phyloP scores from a whole-genome alignment of 2,113 vertebrate genomes.

The Astatoreochromis straeleni region DNA sequence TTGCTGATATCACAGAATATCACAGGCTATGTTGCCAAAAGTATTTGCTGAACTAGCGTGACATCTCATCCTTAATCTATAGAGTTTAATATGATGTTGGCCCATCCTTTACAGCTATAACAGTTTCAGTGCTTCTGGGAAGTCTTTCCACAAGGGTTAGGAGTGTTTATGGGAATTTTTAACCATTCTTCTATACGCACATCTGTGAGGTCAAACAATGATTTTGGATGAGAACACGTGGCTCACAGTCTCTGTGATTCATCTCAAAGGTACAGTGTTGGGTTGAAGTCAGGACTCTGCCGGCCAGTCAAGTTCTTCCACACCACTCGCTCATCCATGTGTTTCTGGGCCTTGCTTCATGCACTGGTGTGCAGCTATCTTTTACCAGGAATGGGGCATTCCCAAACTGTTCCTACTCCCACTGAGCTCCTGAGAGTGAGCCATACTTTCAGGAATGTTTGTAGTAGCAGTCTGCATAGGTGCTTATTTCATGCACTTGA shows the following conservation, averaged over 20 bases:
- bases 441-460: background rate
- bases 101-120: background rate
- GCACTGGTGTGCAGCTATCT: background rate
- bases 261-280: background rate
- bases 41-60: background rate
- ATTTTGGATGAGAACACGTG: accelerated
- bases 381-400: background rate
- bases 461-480: background rate
- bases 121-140: background rate
- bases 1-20: background rate
- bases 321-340: background rate
- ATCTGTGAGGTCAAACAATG: background rate
- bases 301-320: background rate
- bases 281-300: background rate
- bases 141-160: background rate
- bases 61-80: background rate
- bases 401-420: background rate
- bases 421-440: background rate
- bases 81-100: background rate
- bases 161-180: background rate
- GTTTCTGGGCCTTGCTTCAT: background rate
- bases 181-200: background rate
- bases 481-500: background rate
- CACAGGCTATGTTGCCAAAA: background rate
- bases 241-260: background rate